These are phyloP conservation scores for Lerema accius DNA, from an alignment of 1,140 invertebrate genomes.

Conservation along the genomic window DNA sequence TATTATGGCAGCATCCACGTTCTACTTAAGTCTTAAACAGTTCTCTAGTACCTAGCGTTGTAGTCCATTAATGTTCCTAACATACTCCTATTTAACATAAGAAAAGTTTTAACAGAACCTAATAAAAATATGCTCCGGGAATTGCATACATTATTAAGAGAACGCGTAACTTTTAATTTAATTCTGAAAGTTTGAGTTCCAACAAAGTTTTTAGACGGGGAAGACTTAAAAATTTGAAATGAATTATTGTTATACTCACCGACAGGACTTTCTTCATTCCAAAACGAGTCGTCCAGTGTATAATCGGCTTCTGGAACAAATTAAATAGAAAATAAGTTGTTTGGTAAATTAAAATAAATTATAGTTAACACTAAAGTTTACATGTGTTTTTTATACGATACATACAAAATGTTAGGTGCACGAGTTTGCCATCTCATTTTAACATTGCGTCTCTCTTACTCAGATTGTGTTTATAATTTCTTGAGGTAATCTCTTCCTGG, in stretches of 20 bases:
- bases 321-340: neutral
- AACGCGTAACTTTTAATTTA: constrained; percentile 3
- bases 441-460: too few species aligned
- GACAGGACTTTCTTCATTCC: constrained; percentile 94
- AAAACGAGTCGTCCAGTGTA: constrained; percentile 94
- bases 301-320: constrained; percentile 93
- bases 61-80: too few species aligned
- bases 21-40: too few species aligned
- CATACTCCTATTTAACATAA: neutral
- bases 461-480: too few species aligned
- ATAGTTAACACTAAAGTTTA: too few species aligned
- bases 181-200: neutral
- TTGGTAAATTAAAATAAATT: neutral
- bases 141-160: constrained; percentile 8
- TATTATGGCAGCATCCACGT: too few species aligned
- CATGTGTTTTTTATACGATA: too few species aligned
- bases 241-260: constrained; percentile 83
- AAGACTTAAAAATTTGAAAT: constrained; percentile 1
- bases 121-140: neutral
- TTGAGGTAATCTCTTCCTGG: too few species aligned
- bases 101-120: neutral
- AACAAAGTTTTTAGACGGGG: constrained; percentile 4
- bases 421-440: too few species aligned
- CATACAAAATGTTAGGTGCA: too few species aligned
- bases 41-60: too few species aligned